phyloP scores from a whole-genome alignment of 2,113 vertebrate genomes.

The Platysteira castanea region DNA sequence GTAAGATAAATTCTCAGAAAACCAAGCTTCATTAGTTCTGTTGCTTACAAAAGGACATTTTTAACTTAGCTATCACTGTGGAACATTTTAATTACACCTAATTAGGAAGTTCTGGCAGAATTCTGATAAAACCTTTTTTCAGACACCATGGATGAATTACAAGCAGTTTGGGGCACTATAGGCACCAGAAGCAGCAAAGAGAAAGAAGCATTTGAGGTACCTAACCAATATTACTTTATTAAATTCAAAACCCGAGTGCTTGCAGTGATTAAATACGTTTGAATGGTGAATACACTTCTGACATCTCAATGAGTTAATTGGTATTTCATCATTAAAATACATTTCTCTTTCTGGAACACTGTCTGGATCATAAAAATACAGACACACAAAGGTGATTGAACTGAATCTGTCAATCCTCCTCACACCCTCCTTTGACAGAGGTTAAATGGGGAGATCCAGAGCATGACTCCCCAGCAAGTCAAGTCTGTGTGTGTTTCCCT shows the following conservation, averaged over 20 bases:
- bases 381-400: neutral
- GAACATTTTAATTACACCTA: neutral
- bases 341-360: neutral
- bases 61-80: neutral
- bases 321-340: neutral
- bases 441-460: neutral
- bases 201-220: neutral
- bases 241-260: neutral
- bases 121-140: neutral
- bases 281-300: neutral
- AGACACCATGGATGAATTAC: neutral
- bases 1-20: neutral
- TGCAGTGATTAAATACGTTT: neutral
- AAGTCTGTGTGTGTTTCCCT: neutral
- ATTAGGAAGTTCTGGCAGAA: neutral
- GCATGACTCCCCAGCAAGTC: neutral
- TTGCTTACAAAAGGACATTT: neutral
- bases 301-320: neutral
- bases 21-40: neutral
- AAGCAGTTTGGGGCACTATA: neutral
- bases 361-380: neutral
- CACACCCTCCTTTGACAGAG: neutral
- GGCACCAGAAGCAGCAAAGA: neutral
- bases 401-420: neutral
- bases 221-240: neutral